Percentiles rank a stretch among this genome's conserved stretches.
These are phyloP conservation scores for Noctuana brunneofusca DNA, from an alignment of 2,888 invertebrate genomes.

Conservation along the genomic window DNA sequence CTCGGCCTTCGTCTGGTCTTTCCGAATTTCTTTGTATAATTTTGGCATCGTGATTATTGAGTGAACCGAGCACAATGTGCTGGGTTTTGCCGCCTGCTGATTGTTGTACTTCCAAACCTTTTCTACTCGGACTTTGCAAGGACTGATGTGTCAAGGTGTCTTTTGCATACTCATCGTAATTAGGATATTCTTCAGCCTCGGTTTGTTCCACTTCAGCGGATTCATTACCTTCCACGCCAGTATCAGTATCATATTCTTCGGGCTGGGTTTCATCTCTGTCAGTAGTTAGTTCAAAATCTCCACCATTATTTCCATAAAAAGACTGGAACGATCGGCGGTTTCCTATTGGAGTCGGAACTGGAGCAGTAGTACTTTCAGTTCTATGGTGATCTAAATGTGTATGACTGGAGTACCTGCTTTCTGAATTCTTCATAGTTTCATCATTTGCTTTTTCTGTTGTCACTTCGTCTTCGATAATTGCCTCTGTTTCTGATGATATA, in stretches of 20 bases:
- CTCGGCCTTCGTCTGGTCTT: slow-evolving; percentile 78
- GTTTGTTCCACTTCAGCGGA: slow-evolving; percentile 69
- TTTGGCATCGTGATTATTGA: slow-evolving; percentile 82
- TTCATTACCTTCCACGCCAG: slow-evolving; percentile 66
- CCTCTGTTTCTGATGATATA: slow-evolving; percentile 32
- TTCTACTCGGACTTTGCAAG: slow-evolving; percentile 57
- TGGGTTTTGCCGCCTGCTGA: slow-evolving; percentile 83
- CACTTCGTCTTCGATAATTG: slow-evolving; percentile 26
- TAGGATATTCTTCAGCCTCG: slow-evolving; percentile 79
- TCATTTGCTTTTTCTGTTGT: slow-evolving; percentile 44
- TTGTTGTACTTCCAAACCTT: slow-evolving; percentile 72
- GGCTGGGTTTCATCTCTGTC: slow-evolving; percentile 62
- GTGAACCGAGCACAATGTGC: slow-evolving; percentile 83
- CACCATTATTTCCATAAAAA: slow-evolving; percentile 51
- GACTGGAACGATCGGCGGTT: slow-evolving; percentile 66
- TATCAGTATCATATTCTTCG: slow-evolving; percentile 74
- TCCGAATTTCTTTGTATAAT: slow-evolving; percentile 83
- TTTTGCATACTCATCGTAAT: slow-evolving; percentile 83
- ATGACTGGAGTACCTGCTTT: slow-evolving; percentile 54
- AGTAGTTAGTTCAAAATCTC: slow-evolving; percentile 67
- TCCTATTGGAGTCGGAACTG: slow-evolving; percentile 54
- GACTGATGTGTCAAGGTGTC: slow-evolving; percentile 62
- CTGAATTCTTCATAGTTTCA: slow-evolving; percentile 50
- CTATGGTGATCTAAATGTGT: slow-evolving; percentile 71
- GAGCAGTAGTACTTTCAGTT: slow-evolving; percentile 42